Conservation (phyloP, 2,797 vertebrate species). For the Dendrocincla fuliginosa region DNA sequence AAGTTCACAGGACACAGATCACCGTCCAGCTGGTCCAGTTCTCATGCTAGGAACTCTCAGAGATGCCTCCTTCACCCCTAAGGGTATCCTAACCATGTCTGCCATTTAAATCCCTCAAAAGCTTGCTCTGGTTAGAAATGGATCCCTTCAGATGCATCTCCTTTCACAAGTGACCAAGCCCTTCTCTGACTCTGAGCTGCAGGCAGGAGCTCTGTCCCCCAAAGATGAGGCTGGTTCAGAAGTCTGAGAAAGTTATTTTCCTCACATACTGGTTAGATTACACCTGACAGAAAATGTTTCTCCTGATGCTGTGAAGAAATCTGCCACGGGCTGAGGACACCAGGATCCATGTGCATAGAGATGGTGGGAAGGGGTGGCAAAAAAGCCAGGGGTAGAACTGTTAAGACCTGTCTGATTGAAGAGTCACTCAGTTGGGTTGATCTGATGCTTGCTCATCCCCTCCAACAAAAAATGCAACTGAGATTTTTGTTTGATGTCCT, state of each 20-base stretch:
- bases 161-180: neutral
- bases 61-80: neutral
- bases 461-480: neutral
- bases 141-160: neutral
- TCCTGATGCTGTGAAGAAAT: neutral
- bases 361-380: neutral
- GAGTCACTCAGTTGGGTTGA: neutral
- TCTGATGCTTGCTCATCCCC: neutral
- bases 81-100: neutral
- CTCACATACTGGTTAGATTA: neutral
- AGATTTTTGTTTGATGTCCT: neutral
- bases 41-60: neutral
- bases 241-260: neutral
- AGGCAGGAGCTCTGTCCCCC: neutral
- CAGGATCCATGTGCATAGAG: neutral
- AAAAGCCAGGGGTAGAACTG: neutral
- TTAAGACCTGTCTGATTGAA: neutral
- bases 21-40: neutral
- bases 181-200: accelerated
- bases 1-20: neutral
- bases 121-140: neutral
- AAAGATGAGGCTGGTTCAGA: neutral
- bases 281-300: neutral
- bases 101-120: neutral
- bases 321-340: neutral